Conservation (phyloP, 1,140 invertebrate genomes). For the Ceratitis capitata region DNA sequence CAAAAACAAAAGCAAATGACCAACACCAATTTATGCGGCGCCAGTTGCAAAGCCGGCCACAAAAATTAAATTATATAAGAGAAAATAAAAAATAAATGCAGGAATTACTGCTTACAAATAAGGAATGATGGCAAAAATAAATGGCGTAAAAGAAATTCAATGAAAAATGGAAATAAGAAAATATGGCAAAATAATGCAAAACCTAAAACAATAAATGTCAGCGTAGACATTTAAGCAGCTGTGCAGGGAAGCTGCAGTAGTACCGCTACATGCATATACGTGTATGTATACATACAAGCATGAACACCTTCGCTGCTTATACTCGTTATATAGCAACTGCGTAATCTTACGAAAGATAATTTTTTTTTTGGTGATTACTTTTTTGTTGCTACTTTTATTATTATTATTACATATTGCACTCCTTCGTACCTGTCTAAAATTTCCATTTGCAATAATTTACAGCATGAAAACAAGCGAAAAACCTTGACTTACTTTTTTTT, state of each 20-base stretch:
- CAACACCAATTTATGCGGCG: background rate
- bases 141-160: conserved; percentile 17
- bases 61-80: background rate
- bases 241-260: background rate
- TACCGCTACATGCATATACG: too few relatives aligned
- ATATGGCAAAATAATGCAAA: conserved; percentile 23
- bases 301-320: background rate
- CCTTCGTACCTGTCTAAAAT: background rate
- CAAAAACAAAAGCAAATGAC: background rate
- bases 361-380: background rate
- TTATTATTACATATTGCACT: too few relatives aligned
- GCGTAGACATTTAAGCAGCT: background rate
- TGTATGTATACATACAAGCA: background rate
- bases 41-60: background rate
- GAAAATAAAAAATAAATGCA: background rate
- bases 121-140: conserved; percentile 5
- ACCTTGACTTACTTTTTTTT: background rate
- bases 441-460: background rate
- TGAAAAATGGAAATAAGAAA: conserved; percentile 8
- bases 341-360: background rate
- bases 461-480: background rate
- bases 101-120: background rate
- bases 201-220: background rate
- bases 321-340: background rate
- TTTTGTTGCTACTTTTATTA: too few relatives aligned